Conservation (phyloP, 2,888 invertebrate species). For the Mythimna lalbum region DNA sequence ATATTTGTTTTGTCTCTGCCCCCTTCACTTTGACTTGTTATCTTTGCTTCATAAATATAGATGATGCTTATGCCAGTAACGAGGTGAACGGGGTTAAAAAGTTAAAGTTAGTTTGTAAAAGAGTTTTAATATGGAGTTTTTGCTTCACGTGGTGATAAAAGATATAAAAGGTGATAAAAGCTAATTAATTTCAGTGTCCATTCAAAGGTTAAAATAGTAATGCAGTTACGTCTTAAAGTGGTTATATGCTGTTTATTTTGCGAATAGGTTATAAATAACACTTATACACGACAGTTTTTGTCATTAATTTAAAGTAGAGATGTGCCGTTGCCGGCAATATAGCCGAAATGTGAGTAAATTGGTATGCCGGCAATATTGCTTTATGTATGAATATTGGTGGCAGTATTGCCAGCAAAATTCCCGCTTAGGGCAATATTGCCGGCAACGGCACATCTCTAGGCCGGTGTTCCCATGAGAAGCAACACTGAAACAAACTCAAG, state of each 20-base stretch:
- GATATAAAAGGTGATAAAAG: neutral
- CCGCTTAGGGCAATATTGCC: no score
- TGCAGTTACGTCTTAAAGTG: neutral
- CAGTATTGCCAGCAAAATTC: no score
- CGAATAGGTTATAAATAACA: no score
- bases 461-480: no score
- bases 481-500: no score
- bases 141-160: constrained; percentile 18
- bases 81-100: constrained; percentile 46
- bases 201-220: neutral
- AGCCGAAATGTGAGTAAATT: no score
- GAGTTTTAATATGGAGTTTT: neutral
- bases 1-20: constrained; percentile 63
- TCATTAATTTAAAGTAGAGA: no score
- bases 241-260: neutral
- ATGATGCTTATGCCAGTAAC: constrained; percentile 25
- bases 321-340: no score
- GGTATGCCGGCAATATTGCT: no score
- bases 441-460: no score
- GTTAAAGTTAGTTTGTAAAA: constrained; percentile 26
- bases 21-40: constrained; percentile 54
- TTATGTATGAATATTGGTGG: no score
- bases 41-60: constrained; percentile 59
- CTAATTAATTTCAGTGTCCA: neutral
- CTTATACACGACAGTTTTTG: no score